Base-by-base conservation (phyloP, 2,113 vertebrate genomes). In the Perca fluviatilis region DNA sequence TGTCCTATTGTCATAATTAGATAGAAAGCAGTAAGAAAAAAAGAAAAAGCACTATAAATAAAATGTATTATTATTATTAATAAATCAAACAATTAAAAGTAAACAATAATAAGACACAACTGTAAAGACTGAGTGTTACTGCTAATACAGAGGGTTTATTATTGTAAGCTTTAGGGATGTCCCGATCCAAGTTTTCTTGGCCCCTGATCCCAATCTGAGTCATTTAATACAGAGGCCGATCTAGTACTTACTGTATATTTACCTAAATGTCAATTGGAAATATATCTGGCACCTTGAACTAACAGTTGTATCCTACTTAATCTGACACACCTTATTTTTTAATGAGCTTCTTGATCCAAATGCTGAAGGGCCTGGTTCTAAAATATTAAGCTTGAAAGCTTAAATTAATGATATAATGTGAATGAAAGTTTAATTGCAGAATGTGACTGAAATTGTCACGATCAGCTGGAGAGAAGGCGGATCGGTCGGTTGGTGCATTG, bases 271-370 rank as follows among this genome's bases (percentile, higher is more conserved):
- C 1, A 13, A 33, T 30, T 18, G 19, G 51, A 74, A 43, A 25
- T 40, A 53, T 23, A 63, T 51, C 12, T 23, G 21, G 40, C 57
- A 62, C 47, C 63, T 1, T 40, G 3, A 51, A 12, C 18, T 62
- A 40, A 36, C 36, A 40, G 33, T 15, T 75, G 60, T 21, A 46
- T 15, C 53, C 15, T 43, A 57, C 51, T 57, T 58, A 63, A 53
- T 62, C 72, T 36, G 8, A 36, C 27, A 23, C 8, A 62, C 8
- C 47, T 19, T 63, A 12, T 51, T 25, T 68, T 36, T 74, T 63
- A 15, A 63, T 63, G 72, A 63, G 61, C 49, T 46, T 8, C 50
- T n/a, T 56, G 50, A 56, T 65, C n/a, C 33, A 74, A 74, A 74
- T 62, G 60, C 73, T 65, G 50, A 43, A 64, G 3, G 33, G 36